Base-by-base conservation (phyloP, 92 coral and sea anemone genomes). In the Desmophyllum pertusum region DNA sequence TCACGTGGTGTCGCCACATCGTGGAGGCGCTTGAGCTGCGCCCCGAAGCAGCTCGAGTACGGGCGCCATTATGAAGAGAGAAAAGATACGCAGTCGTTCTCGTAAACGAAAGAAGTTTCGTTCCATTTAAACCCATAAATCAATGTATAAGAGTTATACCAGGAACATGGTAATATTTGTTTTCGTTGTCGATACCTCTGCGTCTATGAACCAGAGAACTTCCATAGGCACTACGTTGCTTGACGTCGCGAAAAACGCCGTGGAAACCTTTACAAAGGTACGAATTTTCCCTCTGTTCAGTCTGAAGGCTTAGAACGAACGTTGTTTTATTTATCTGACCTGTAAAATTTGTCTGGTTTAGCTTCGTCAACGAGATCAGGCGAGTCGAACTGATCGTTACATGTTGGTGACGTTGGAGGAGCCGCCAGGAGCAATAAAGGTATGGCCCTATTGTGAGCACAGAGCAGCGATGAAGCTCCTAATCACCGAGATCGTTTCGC, bases 361-460 rank as follows among this genome's bases (percentile, higher is more conserved):
- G 99, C 86, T 97, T 70, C 93, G 99, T 85, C 99, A 97, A 85
- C 94, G 99, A 91, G 99, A 97, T 95, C 97, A 89, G 66, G 89
- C 97, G 90, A 95, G 98, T 90, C 92, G 98, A 85, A 97, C 92
- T 51, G 99, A 97, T 93, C 99, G 99, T 75, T 97, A 94, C 77
- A 97, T 97, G 99, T 84, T 97, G 93, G 98, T 97, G 99, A 97
- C 99, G 99, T 94, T 95, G 57, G 99, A 97, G 87, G 98, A 97
- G 83, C 86, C 98, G 98, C 96, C 98, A 81, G 98, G 98, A 84
- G 92, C 99, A 90, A 84, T 97, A 89, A 97, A 97, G 99, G 99
- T 97, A 89, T 90, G 96, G 96, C 79, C 90, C 92, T 90, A 75
- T 83, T 77, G 83, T 78, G 91, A 81, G 95, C 93, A 78, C n/a